These are phyloP conservation scores for Sphenodon punctatus DNA, from an alignment of 2,797 vertebrate genomes.

Conservation along the genomic window DNA sequence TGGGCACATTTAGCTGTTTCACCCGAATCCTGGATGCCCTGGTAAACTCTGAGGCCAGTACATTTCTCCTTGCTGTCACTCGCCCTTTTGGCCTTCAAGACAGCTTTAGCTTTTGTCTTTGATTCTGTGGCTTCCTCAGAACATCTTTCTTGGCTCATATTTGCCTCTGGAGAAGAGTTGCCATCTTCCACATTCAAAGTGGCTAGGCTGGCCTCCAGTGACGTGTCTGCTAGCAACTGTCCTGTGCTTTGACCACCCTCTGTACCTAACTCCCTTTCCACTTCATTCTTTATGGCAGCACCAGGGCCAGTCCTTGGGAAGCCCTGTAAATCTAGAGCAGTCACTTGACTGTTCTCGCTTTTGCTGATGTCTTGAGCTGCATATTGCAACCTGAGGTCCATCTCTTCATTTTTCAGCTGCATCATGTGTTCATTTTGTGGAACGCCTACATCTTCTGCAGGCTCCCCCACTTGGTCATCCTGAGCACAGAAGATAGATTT, in stretches of 20 bases:
- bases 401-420: neutral
- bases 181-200: neutral
- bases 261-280: neutral
- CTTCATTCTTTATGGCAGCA: neutral
- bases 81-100: neutral
- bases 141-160: neutral
- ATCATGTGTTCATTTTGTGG: neutral
- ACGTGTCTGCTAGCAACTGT: neutral
- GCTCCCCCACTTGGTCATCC: conserved; percentile 7
- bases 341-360: neutral
- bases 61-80: neutral
- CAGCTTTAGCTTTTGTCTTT: neutral
- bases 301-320: neutral
- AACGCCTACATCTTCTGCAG: neutral
- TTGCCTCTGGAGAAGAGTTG: neutral
- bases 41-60: rapidly evolving
- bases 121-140: neutral
- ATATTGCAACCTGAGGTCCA: neutral
- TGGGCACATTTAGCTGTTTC: neutral
- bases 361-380: neutral
- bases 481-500: conserved; percentile 15
- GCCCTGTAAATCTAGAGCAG: neutral
- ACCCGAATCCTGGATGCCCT: neutral
- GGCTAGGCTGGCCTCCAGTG: neutral
- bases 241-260: neutral